Conservation (phyloP, 2,888 invertebrate genomes). For the Eupithecia inturbata region DNA sequence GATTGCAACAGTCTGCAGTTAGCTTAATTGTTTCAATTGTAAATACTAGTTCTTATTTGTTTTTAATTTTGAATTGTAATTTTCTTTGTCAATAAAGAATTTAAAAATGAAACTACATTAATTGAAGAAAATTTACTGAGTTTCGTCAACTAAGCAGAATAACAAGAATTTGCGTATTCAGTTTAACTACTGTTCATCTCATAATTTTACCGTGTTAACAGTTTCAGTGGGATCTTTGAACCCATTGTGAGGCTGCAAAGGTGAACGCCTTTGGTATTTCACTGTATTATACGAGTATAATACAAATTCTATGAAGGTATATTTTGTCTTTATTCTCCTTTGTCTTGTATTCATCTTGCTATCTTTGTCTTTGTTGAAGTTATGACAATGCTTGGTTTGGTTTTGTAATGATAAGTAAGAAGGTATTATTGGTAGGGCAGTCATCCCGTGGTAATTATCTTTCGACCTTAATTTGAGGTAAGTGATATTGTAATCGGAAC, state of each 20-base stretch:
- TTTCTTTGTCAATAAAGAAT: too few species aligned
- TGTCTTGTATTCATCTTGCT: constrained; percentile 5
- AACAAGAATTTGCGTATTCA: too few species aligned
- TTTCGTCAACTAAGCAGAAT: too few species aligned
- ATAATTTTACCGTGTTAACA: not conserved
- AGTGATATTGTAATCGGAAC: not conserved
- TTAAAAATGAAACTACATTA: too few species aligned
- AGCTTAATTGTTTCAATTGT: not conserved
- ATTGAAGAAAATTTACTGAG: too few species aligned
- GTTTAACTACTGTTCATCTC: not conserved
- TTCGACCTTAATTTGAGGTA: not conserved
- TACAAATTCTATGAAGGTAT: constrained; percentile 14
- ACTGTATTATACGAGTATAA: not conserved
- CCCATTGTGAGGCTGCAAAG: constrained; percentile 13
- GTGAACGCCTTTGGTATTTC: constrained; percentile 10
- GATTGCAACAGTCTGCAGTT: not conserved
- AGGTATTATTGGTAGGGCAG: constrained; percentile 4
- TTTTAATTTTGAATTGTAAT: too few species aligned
- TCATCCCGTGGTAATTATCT: not conserved
- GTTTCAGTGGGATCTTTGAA: constrained; percentile 11
- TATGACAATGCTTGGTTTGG: constrained; percentile 3
- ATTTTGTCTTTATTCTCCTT: constrained; percentile 2
- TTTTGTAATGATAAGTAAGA: not conserved
- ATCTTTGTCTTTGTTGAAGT: constrained; percentile 8
- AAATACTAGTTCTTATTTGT: too few species aligned